Evolutionary conservation across 2,113 vertebrate genomes (phyloP), one percentile per base, ranked within the genome.

Genomic region (Myotis brandtii): DNA sequence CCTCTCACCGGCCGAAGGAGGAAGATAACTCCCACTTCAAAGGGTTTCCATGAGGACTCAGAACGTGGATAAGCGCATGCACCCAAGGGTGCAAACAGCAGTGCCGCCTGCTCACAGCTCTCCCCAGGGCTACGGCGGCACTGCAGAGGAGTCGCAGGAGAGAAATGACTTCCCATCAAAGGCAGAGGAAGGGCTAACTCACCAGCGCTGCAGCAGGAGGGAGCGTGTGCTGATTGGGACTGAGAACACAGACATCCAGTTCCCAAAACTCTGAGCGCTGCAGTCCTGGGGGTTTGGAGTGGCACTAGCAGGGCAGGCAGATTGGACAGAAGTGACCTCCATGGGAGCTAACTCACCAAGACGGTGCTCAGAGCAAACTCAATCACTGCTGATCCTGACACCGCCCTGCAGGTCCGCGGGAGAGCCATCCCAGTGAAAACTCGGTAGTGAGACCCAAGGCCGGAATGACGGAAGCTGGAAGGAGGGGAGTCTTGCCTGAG

Each of bases 41-140:
- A 54, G 73, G 69, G 32, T 72, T 59, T 85, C 59, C 21, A 23
- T 11, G 40, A 52, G 46, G 84, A 85, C 23, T 50, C 64, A 37
- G n/a, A 70, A 46, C 1, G 2, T 43, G 64, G 91, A 73, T 54
- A 54, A 34, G 21, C 2, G 0, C 3, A 9, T 1, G 21, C 12
- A 37, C 43, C 76, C 4, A 1, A 30, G 20, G 59, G 62, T 8
- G n/a, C 2, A 30, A 75, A 40, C 7, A 50, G 27, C 25, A 12
- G 27, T 2, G 20, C 56, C 43, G 2, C 0, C 16, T 0, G 27
- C 62, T 59, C 3, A 3, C 32, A 3, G 12, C 34, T 56, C 12
- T 77, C 79, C 30, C 18, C 0, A 0, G 18, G 50, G 46, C 18
- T 2, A 32, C 11, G 0, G 43, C 34, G 40, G 25, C 64, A 6